phyloP scores from a whole-genome alignment of 2,888 invertebrate species.

The Flexamia atlantica region DNA sequence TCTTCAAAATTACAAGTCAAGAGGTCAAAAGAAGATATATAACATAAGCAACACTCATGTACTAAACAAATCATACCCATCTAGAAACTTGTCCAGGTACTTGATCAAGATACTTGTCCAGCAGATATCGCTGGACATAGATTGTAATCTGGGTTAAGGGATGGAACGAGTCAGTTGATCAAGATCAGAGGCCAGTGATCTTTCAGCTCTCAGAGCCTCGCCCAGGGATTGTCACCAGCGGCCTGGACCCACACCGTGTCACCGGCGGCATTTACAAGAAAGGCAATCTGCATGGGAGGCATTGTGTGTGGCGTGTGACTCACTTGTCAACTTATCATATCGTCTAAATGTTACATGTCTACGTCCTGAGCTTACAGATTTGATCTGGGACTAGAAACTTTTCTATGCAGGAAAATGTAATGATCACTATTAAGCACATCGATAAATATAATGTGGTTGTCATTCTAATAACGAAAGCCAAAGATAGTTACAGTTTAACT shows the following conservation, averaged over 20 bases:
- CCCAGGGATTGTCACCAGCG: not conserved
- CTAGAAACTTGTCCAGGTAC: too few species aligned
- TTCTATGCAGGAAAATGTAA: too few species aligned
- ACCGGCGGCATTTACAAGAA: constrained; percentile 13
- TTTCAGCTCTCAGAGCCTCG: not conserved
- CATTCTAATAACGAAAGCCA: too few species aligned
- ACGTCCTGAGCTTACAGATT: not conserved
- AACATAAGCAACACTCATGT: too few species aligned
- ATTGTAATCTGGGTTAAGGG: not conserved
- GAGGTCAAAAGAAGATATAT: too few species aligned
- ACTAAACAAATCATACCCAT: too few species aligned
- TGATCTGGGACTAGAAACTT: too few species aligned
- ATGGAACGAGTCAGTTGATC: not conserved
- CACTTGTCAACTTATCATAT: constrained; percentile 19
- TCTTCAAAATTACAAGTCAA: too few species aligned
- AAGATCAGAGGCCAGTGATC: not conserved
- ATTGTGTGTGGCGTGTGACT: not conserved
- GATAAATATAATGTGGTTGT: too few species aligned
- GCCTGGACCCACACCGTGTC: not conserved
- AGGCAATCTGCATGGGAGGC: not conserved
- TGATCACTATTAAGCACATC: too few species aligned
- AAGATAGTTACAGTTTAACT: too few species aligned
- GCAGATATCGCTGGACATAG: not conserved
- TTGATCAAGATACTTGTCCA: too few species aligned
- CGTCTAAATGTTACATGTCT: not conserved